Conservation (phyloP, 1,140 invertebrate genomes). For the Stenopsyche tienmushanensis region DNA sequence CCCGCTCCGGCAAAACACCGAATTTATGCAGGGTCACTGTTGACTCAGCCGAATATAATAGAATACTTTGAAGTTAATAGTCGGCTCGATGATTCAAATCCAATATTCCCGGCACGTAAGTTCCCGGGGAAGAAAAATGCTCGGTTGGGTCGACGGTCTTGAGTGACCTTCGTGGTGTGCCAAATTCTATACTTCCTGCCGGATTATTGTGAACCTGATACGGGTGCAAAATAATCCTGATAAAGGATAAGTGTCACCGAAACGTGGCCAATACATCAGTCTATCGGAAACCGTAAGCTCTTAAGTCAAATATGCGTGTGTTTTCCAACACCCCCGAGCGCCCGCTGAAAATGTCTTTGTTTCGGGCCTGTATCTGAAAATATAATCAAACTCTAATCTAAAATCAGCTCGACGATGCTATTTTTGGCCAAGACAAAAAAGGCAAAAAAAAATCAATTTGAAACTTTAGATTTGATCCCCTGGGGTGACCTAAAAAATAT, state of each 20-base stretch:
- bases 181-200: background rate
- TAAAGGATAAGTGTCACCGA: background rate
- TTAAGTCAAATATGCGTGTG: background rate
- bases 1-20: background rate
- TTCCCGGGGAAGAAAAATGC: constrained; percentile 13
- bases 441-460: too few species aligned
- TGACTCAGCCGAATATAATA: constrained; percentile 41
- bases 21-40: constrained; percentile 39
- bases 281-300: background rate
- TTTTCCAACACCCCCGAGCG: too few species aligned
- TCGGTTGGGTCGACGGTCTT: background rate
- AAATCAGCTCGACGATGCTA: too few species aligned
- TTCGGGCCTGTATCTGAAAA: too few species aligned
- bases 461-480: too few species aligned
- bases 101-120: constrained; percentile 34
- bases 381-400: too few species aligned
- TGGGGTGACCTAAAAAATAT: too few species aligned
- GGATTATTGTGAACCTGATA: background rate
- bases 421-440: too few species aligned
- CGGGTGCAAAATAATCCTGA: background rate
- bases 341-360: too few species aligned
- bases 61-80: constrained; percentile 40
- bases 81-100: constrained; percentile 35
- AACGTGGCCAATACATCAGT: too few species aligned
- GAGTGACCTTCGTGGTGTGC: background rate